Percentiles rank a stretch among this genome's conserved stretches.
These are phyloP conservation scores for Nothobranchius kuhntae DNA, from an alignment of 2,113 vertebrate species.

Conservation along the genomic window DNA sequence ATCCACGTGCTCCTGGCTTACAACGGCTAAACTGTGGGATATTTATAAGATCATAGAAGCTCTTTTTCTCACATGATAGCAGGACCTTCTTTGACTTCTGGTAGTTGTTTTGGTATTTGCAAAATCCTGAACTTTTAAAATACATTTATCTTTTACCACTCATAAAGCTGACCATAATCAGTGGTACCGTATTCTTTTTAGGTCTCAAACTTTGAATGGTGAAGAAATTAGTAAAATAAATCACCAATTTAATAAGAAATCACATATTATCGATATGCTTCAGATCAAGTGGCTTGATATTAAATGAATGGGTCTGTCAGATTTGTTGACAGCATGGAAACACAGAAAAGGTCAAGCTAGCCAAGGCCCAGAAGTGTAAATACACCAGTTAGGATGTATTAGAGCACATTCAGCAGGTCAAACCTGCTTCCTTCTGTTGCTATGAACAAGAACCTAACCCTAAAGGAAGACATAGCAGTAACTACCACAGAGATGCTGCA, in stretches of 20 bases:
- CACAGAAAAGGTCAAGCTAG: constrained; percentile 2
- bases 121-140: neutral
- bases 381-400: neutral
- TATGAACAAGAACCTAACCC: constrained; percentile 53
- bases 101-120: neutral
- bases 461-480: constrained; percentile 55
- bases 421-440: constrained; percentile 53
- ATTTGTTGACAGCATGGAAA: constrained; percentile 30
- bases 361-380: constrained; percentile 22
- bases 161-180: too few species aligned
- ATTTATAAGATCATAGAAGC: constrained; percentile 26
- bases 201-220: neutral
- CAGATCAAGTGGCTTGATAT: neutral
- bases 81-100: neutral
- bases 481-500: constrained; percentile 43
- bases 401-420: neutral
- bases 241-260: too few species aligned
- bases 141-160: too few species aligned
- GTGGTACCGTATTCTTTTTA: too few species aligned
- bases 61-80: constrained; percentile 24
- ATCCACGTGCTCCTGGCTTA: constrained; percentile 40
- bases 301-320: constrained; percentile 36
- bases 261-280: too few species aligned
- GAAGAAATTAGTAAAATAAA: too few species aligned
- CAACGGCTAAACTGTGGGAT: constrained; percentile 27